Base-by-base conservation (phyloP, 2,113 vertebrate genomes). In the Thamnophis sirtalis region DNA sequence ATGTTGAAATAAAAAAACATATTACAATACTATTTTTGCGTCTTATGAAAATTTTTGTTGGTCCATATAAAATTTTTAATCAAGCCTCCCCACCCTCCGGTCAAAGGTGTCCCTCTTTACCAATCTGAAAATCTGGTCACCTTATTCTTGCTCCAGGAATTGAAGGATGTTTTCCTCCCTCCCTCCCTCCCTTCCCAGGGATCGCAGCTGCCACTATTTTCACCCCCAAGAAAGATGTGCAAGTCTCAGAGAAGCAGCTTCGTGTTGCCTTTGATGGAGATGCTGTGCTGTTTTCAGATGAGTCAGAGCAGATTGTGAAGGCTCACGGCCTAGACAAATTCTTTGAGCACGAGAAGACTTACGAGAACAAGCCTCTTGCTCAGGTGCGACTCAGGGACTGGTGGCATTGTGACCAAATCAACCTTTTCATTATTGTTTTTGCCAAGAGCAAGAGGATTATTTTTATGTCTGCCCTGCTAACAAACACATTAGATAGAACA, bases 151-250 rank as follows among this genome's bases (percentile, higher is more conserved):
- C 6, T 80, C 9, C 68, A 10, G 9, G 51, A 89, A 73, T 86
- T 56, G 5, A 48, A 24, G 60, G 4, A 56, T 55, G 1, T 84
- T 63, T 93, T 85, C 13, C 0, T 60, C 87, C 86, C 3, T 93
- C 68, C 86, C 49, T 0, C 2, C 13, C 73, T 49, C 9, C 33
- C 33, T 85, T 60, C 84, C 9, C 95, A 99, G 99, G 99, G 73
- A 99, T 99, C 0, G 99, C 99, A 17, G 98, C 99, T 0, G 99
- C 99, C 93, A 99, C 98, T 92, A 98, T 99, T 97, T 99, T 99
- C 97, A 98, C 97, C 91, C 98, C 98, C 84, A 98, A 98, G 95
- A 98, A 96, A 94, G 98, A 98, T 0, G 95, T 96, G 43, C 97
- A 97, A 53, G 98, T 99, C 92, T 98, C 98, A 0, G 98, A 99